phyloP scores from a whole-genome alignment of 1,140 invertebrate species.

The Platorchestia sp. region DNA sequence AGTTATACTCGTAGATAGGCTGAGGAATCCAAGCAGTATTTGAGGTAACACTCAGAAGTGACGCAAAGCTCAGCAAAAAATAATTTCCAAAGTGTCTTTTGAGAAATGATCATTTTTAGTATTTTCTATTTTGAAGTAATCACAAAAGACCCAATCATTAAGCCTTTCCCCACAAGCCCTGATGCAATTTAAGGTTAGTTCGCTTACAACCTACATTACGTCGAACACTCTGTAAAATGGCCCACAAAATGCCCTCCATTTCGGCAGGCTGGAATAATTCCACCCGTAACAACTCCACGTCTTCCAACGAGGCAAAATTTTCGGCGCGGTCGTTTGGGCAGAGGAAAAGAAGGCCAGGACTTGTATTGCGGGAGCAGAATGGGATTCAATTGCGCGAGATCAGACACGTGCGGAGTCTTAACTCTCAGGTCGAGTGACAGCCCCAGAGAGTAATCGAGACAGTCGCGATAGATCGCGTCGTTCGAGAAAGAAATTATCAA shows the following conservation, averaged over 20 bases:
- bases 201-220: not conserved
- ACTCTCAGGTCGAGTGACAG: not conserved
- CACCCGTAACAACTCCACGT: not conserved
- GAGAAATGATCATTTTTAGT: not conserved
- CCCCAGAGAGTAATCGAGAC: not conserved
- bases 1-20: not conserved
- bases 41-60: not conserved
- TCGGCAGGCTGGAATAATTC: not conserved
- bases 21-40: not conserved
- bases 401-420: slow-evolving; percentile 27
- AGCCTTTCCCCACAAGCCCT: not conserved
- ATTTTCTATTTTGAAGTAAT: not conserved
- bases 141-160: not conserved
- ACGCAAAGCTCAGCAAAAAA: not conserved
- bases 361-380: not conserved
- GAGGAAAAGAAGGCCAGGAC: not conserved
- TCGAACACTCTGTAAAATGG: not conserved
- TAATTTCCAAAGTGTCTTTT: not conserved
- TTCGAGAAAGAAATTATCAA: not conserved
- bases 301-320: not conserved
- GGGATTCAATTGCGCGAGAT: slow-evolving; percentile 33
- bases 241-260: not conserved
- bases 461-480: not conserved
- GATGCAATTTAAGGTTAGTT: not conserved
- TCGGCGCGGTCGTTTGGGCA: not conserved